A percentile compares a stretch with the other conserved stretches of the same genome.
phyloP scores from a whole-genome alignment of 2,113 vertebrate genomes.

The Mirza zaza region DNA sequence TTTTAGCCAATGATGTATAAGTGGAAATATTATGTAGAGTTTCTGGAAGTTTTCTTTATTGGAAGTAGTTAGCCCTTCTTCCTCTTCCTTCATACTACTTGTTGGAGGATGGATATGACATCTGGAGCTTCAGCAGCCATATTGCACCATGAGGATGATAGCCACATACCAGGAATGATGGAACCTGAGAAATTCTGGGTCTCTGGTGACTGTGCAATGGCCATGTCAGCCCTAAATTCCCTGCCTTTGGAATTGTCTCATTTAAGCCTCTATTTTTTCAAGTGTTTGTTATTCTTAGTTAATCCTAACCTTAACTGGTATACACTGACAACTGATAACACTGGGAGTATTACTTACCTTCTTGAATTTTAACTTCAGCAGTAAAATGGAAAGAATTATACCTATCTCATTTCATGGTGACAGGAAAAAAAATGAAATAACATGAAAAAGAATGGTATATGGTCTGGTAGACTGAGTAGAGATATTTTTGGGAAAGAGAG shows the following conservation, averaged over 20 bases:
- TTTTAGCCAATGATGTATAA: neutral
- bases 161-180: neutral
- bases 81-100: neutral
- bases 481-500: neutral
- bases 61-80: neutral
- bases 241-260: neutral
- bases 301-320: neutral
- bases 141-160: neutral
- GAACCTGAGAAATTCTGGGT: neutral
- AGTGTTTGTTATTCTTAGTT: neutral
- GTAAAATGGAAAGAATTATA: neutral
- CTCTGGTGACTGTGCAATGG: neutral
- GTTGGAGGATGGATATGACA: neutral
- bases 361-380: neutral
- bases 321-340: neutral
- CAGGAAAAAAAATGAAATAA: neutral
- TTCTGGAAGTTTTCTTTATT: neutral
- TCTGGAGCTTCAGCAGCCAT: neutral
- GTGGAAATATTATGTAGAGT: neutral
- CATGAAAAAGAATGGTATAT: neutral
- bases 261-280: neutral
- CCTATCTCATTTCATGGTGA: neutral
- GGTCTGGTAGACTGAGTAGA: neutral
- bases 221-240: neutral
- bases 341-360: neutral